Percentiles rank a stretch among this genome's conserved stretches.
Conservation (phyloP, 2,113 vertebrate genomes). For the Sylvietta virens region DNA sequence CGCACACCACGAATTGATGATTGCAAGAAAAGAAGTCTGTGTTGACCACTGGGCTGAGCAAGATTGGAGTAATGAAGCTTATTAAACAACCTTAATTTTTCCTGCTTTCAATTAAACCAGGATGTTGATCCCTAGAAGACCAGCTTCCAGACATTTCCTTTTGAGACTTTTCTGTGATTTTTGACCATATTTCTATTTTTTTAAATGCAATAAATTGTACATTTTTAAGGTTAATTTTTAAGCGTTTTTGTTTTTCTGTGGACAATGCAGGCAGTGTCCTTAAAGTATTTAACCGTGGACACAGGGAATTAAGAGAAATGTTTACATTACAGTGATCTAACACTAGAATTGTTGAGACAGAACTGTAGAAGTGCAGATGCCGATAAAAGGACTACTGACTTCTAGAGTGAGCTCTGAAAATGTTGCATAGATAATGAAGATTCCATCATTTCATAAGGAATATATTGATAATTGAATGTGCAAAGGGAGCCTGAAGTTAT, state of each 20-base stretch:
- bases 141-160: neutral
- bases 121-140: neutral
- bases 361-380: neutral
- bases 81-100: neutral
- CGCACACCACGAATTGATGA: too few relatives aligned
- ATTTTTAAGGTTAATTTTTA: neutral
- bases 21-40: neutral
- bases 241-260: neutral
- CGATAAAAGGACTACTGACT: neutral
- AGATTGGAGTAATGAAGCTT: neutral
- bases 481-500: neutral
- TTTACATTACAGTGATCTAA: neutral
- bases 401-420: neutral
- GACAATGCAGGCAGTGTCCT: neutral
- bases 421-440: neutral
- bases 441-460: neutral
- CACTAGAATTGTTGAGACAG: neutral
- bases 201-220: neutral
- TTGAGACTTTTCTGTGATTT: neutral
- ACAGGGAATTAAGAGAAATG: rapidly evolving
- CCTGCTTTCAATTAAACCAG: neutral
- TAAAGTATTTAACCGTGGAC: neutral
- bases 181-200: neutral
- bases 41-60: neutral
- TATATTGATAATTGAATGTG: neutral